These are phyloP conservation scores for Probosciger aterrimus DNA, from an alignment of 2,113 vertebrate genomes.

Conservation along the genomic window DNA sequence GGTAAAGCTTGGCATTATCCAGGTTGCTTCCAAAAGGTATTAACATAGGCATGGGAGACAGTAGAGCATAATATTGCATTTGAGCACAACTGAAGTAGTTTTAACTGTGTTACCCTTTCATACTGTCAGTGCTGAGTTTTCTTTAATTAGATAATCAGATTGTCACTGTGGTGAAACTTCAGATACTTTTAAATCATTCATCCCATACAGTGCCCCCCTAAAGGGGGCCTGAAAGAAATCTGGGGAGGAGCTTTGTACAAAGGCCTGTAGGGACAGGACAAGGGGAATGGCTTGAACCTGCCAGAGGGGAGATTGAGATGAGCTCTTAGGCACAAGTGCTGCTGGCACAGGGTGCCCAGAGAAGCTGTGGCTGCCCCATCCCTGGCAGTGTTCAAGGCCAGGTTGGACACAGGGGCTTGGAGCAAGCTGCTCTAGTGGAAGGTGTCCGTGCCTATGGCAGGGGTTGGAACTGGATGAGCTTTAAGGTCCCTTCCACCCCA, in stretches of 20 bases:
- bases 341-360: too few species aligned
- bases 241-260: neutral
- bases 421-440: neutral
- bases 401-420: neutral
- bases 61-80: too few species aligned
- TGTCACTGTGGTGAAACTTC: neutral
- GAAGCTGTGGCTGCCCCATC: too few species aligned
- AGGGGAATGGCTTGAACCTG: neutral
- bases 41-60: neutral
- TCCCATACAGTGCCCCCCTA: neutral
- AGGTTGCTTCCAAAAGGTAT: neutral
- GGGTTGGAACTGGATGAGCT: rapidly evolving
- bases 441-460: rapidly evolving
- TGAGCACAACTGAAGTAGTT: neutral
- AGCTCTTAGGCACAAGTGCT: neutral
- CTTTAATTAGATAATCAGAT: neutral
- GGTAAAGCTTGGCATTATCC: neutral
- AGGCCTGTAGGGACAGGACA: neutral
- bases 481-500: neutral
- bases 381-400: too few species aligned
- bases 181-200: neutral
- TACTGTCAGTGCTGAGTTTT: neutral
- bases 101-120: neutral
- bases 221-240: neutral
- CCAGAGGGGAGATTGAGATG: neutral